Percentiles rank a stretch among this genome's conserved stretches.
Evolutionary conservation across 2,888 invertebrate species (phyloP).

Genomic region (Minunthozetes semirufus): DNA sequence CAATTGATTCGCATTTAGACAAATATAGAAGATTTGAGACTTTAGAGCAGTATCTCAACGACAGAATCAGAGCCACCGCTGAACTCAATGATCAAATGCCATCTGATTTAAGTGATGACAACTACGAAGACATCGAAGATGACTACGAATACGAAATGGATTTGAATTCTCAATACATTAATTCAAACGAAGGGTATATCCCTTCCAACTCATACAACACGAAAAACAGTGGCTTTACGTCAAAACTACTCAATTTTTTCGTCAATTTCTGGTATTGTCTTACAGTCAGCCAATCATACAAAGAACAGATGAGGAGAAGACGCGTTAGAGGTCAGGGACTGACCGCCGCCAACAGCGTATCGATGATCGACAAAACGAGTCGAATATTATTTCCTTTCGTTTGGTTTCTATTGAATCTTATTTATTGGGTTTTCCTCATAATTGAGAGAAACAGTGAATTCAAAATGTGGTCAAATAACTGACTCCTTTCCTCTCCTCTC

Average conservation of each 20-base stretch:
- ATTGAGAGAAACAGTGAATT: conserved; percentile 33
- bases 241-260: conserved; percentile 16
- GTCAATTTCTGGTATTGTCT: conserved; percentile 38
- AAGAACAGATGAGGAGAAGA: conserved; percentile 40
- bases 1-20: neutral
- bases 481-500: neutral
- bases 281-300: conserved; percentile 40
- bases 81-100: neutral
- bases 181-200: neutral
- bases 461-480: conserved; percentile 9
- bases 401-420: conserved; percentile 74
- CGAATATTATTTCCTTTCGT: conserved; percentile 60
- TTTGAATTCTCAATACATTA: neutral
- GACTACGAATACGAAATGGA: conserved; percentile 19
- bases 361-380: conserved; percentile 58
- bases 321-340: conserved; percentile 36
- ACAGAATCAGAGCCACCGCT: neutral
- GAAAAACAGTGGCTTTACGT: neutral
- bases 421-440: conserved; percentile 75
- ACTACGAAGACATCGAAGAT: conserved; percentile 32
- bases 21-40: neutral
- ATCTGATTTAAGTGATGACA: conserved; percentile 16
- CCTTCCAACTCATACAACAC: neutral
- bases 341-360: conserved; percentile 46
- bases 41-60: neutral